Conservation (phyloP, 2,888 invertebrate species). For the Ochlodes sylvanus region DNA sequence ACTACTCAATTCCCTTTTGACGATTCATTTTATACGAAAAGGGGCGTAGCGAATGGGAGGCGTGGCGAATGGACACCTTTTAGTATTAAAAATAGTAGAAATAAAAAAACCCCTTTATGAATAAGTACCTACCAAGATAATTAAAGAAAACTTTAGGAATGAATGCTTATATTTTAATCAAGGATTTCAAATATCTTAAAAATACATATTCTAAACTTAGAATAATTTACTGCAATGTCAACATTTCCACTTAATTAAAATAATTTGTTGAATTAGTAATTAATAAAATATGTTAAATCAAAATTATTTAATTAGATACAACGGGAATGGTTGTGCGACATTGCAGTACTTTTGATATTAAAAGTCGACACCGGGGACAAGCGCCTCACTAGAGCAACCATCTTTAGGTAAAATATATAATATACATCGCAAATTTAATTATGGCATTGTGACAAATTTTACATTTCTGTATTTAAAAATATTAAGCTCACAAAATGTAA, state of each 20-base stretch:
- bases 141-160: constrained; percentile 38
- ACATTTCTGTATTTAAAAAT: too few species aligned
- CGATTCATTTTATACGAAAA: too few species aligned
- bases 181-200: constrained; percentile 60
- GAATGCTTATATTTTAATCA: constrained; percentile 51
- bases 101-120: too few species aligned
- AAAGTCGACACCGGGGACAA: constrained; percentile 1
- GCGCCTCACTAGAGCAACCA: not conserved
- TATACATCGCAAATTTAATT: too few species aligned
- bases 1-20: too few species aligned
- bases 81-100: too few species aligned
- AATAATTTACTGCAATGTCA: constrained; percentile 52
- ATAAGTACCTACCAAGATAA: not conserved
- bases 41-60: too few species aligned
- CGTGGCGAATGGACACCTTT: too few species aligned
- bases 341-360: constrained; percentile 43
- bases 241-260: constrained; percentile 33
- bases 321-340: constrained; percentile 41
- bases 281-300: not conserved
- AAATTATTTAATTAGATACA: constrained; percentile 4
- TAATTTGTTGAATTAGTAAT: constrained; percentile 23
- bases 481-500: too few species aligned
- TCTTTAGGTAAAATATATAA: too few species aligned
- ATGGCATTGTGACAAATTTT: too few species aligned
- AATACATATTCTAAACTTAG: constrained; percentile 48